phyloP scores from a whole-genome alignment of 2,797 vertebrate species.

The Peromyscus attwateri region DNA sequence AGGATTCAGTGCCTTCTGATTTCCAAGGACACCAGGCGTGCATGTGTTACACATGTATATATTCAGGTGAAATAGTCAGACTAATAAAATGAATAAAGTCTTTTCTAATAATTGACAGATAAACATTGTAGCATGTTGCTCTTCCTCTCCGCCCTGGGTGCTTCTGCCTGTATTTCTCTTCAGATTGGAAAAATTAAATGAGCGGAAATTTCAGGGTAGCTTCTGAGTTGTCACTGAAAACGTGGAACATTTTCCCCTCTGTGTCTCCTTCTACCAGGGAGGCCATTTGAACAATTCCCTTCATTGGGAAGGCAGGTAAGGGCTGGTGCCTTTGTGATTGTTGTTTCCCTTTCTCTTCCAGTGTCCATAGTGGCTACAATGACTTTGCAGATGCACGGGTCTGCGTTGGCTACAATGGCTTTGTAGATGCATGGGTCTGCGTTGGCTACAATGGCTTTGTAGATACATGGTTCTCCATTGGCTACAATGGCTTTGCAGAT shows the following conservation, averaged over 20 bases:
- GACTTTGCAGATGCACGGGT: too few relatives aligned
- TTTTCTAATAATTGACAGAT: background rate
- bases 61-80: background rate
- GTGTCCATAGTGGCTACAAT: background rate
- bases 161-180: background rate
- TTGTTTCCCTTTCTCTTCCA: background rate
- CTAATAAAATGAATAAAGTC: background rate
- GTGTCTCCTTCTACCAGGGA: background rate
- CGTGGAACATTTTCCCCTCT: background rate
- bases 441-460: too few relatives aligned
- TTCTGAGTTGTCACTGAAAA: background rate
- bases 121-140: background rate
- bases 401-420: too few relatives aligned
- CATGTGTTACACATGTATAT: background rate
- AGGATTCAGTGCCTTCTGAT: background rate
- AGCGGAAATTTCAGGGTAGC: background rate
- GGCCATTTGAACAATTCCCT: background rate
- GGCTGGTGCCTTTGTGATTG: background rate
- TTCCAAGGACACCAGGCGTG: too few relatives aligned
- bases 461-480: too few relatives aligned
- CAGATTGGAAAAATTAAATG: background rate
- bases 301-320: accelerated
- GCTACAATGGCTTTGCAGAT: too few relatives aligned
- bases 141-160: background rate
- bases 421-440: too few relatives aligned